Conservation (phyloP, 2,888 invertebrate species). For the Aphidoletes aphidimyza region DNA sequence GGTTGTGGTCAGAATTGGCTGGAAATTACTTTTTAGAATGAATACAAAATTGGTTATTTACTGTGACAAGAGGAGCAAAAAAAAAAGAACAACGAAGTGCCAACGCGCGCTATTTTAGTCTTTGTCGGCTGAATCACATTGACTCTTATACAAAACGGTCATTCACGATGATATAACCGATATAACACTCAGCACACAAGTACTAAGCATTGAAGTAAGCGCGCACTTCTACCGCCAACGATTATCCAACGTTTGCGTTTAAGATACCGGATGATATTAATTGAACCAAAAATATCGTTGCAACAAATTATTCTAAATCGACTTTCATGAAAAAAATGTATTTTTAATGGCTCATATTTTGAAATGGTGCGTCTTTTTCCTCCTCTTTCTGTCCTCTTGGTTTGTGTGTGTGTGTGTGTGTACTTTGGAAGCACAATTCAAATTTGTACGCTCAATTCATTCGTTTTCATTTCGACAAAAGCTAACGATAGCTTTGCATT, state of each 20-base stretch:
- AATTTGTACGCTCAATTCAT: not conserved
- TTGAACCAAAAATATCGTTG: slow-evolving; percentile 40
- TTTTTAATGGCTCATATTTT: slow-evolving; percentile 14
- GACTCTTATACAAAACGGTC: not conserved
- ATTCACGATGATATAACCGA: not conserved
- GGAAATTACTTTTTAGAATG: not conserved
- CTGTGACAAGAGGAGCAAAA: no score
- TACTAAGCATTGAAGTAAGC: not conserved
- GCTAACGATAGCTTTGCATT: slow-evolving; percentile 30
- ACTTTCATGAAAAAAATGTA: slow-evolving; percentile 45
- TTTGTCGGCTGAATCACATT: not conserved
- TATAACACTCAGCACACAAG: not conserved
- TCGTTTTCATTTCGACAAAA: no score
- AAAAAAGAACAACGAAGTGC: not conserved
- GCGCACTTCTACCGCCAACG: not conserved
- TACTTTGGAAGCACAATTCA: not conserved
- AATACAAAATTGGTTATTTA: not conserved
- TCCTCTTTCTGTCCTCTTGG: not conserved
- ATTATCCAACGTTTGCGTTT: no score
- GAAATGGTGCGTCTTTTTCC: not conserved
- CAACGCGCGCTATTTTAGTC: no score
- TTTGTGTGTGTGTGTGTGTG: not conserved
- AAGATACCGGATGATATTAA: slow-evolving; percentile 49
- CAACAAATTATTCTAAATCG: slow-evolving; percentile 49
- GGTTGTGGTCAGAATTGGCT: no score